These are phyloP conservation scores for Anarsia innoxiella DNA, from an alignment of 2,888 invertebrate species.

Conservation along the genomic window DNA sequence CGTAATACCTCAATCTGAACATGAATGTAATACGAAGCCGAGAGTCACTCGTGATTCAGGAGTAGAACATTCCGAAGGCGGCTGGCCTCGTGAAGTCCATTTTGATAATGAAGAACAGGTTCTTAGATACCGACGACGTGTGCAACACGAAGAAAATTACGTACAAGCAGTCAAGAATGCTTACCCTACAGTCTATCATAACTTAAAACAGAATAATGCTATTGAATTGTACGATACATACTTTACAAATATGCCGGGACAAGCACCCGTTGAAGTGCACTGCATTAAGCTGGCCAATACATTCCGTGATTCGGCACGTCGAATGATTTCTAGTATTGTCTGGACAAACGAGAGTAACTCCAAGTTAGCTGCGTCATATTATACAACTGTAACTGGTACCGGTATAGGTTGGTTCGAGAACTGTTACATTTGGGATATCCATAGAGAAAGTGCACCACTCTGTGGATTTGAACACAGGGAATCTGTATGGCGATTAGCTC, in stretches of 20 bases:
- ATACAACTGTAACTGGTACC: too few relatives aligned
- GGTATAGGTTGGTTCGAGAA: too few relatives aligned
- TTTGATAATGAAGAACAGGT: constrained; percentile 81
- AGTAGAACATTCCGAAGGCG: constrained; percentile 85
- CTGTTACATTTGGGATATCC: constrained; percentile 80
- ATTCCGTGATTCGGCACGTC: constrained; percentile 76
- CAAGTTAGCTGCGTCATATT: constrained; percentile 80
- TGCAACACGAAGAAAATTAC: constrained; percentile 86
- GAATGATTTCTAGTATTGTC: constrained; percentile 75
- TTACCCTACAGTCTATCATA: constrained; percentile 76
- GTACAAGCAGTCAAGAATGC: constrained; percentile 77
- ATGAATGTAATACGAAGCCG: constrained; percentile 77
- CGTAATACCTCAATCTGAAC: constrained; percentile 54
- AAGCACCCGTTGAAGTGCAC: constrained; percentile 72
- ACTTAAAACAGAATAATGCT: constrained; percentile 85
- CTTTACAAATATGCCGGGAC: constrained; percentile 73
- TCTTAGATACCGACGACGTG: constrained; percentile 82
- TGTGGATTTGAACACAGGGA: constrained; percentile 33
- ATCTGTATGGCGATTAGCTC: constrained; percentile 42
- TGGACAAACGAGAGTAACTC: constrained; percentile 82
- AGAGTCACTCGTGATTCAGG: constrained; percentile 76
- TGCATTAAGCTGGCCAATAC: constrained; percentile 78
- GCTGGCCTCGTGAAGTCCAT: constrained; percentile 87
- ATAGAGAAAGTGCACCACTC: constrained; percentile 54
- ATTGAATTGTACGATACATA: constrained; percentile 87